Evolutionary conservation across 2,888 invertebrate genomes (phyloP), one percentile per base, ranked within the genome.

Genomic region (Andrena haemorrhoa): DNA sequence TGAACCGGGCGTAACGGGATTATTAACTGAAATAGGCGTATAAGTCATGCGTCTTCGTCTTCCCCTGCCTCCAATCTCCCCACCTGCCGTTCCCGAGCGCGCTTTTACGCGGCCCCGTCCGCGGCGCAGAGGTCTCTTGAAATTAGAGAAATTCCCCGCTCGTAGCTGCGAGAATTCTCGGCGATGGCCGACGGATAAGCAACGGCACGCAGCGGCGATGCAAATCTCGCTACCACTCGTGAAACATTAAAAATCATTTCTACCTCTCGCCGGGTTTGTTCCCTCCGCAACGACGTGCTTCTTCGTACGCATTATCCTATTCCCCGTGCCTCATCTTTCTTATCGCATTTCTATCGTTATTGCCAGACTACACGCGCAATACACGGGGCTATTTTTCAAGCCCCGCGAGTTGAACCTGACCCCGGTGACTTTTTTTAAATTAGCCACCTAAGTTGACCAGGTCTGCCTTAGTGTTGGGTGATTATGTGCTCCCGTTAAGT

Each of bases 1-100:
- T 63, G 79, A 83, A 75, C 80, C 88, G 84, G 82, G 77, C 81
- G 88, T 92, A 92, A 92, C 91, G 90, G 92, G 91, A 92, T 92
- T 91, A 92, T 91, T 91, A 92, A 89, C 91, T 84, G 81, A 91
- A 91, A 90, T 89, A 86, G 89, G 85, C 88, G 88, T 89, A 91
- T 91, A 90, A 91, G 84, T 89, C 90, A 88, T 76, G 70, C 76
- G 80, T 86, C 79, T 77, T 84, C 76, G 79, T 83, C 71, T 72
- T 75, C 26, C 41, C 41, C 31, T 31, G n/a, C 60, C 33, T 47
- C 47, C 35, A 8, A 8, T n/a, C n/a, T 47, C 63, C 31, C 20
- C 53, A 33, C 53, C 12, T 4, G 35, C 23, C 8, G 41, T 41
- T 12, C n/a, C 49, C 10, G 12, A 10, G 49, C 63, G 26, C 29